Evolutionary conservation across 1,140 invertebrate species (phyloP).

Genomic region (Drosophila kanapiae): DNA sequence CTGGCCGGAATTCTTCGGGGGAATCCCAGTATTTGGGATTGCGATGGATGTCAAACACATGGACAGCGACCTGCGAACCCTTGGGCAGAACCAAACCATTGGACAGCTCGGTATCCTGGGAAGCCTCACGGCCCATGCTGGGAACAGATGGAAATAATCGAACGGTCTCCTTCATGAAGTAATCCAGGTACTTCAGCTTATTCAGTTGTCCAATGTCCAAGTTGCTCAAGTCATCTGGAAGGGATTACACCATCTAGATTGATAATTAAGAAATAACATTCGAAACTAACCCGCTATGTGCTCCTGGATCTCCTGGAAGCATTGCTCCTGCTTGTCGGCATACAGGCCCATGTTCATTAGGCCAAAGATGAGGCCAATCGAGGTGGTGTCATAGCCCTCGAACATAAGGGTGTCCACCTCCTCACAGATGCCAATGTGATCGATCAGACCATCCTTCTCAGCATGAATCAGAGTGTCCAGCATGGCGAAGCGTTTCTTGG

Average conservation of each 20-base stretch:
- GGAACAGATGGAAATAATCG: slow-evolving; percentile 90
- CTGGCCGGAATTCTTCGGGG: slow-evolving; percentile 91
- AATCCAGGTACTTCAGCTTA: slow-evolving; percentile 89
- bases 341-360: slow-evolving; percentile 88
- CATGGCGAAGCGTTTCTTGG: slow-evolving; percentile 89
- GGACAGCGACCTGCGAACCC: slow-evolving; percentile 85
- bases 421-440: slow-evolving; percentile 90
- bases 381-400: slow-evolving; percentile 92
- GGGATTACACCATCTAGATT: fast-evolving
- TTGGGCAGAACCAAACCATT: slow-evolving; percentile 85
- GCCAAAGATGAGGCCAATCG: slow-evolving; percentile 87
- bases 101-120: slow-evolving; percentile 85
- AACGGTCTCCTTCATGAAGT: slow-evolving; percentile 88
- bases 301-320: slow-evolving; percentile 85
- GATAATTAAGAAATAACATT: too few relatives aligned
- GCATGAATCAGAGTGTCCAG: slow-evolving; percentile 91
- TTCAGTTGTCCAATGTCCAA: slow-evolving; percentile 86
- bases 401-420: slow-evolving; percentile 95
- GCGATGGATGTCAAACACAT: slow-evolving; percentile 87
- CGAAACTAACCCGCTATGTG: slow-evolving; percentile 53
- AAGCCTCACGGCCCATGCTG: slow-evolving; percentile 87
- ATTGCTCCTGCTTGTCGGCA: slow-evolving; percentile 88
- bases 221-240: slow-evolving; percentile 58
- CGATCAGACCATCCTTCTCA: slow-evolving; percentile 86
- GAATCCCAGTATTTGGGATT: slow-evolving; percentile 88